phyloP scores from a whole-genome alignment of 2,797 vertebrate genomes.

The Smutsia temminckii region DNA sequence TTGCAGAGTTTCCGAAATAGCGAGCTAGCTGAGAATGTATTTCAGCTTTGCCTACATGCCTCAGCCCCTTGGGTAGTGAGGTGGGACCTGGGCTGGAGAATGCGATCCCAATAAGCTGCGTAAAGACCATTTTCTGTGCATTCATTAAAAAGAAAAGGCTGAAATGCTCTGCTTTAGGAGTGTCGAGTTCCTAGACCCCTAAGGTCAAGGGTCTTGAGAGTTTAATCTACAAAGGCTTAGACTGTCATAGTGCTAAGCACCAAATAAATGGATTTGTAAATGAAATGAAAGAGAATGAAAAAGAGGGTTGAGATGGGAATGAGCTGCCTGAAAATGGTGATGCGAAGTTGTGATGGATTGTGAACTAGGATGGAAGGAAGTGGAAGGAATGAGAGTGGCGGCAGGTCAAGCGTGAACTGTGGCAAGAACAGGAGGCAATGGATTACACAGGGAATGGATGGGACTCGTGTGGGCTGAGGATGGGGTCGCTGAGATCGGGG shows the following conservation, averaged over 20 bases:
- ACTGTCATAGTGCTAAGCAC: background rate
- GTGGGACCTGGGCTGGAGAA: background rate
- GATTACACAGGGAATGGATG: background rate
- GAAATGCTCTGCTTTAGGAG: background rate
- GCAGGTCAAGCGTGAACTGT: fast-evolving
- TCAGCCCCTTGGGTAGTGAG: background rate
- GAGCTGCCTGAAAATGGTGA: background rate
- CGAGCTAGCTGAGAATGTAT: background rate
- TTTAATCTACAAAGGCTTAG: background rate
- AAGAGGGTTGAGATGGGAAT: background rate
- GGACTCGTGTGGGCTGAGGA: background rate
- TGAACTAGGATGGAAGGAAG: no score
- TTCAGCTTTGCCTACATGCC: background rate
- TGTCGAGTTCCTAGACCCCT: background rate
- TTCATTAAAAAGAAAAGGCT: background rate
- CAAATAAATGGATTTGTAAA: background rate
- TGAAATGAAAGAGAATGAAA: background rate
- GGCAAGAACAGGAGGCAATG: background rate
- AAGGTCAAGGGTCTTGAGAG: background rate
- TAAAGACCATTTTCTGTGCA: background rate
- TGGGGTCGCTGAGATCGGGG: background rate
- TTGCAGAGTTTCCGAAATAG: background rate
- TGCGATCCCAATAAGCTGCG: fast-evolving
- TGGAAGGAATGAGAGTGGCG: background rate
- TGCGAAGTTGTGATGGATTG: background rate